A percentile compares a stretch with the other conserved stretches of the same genome.
Evolutionary conservation across 2,797 vertebrate genomes (phyloP).

Genomic region (Melanotaenia nigrans): DNA sequence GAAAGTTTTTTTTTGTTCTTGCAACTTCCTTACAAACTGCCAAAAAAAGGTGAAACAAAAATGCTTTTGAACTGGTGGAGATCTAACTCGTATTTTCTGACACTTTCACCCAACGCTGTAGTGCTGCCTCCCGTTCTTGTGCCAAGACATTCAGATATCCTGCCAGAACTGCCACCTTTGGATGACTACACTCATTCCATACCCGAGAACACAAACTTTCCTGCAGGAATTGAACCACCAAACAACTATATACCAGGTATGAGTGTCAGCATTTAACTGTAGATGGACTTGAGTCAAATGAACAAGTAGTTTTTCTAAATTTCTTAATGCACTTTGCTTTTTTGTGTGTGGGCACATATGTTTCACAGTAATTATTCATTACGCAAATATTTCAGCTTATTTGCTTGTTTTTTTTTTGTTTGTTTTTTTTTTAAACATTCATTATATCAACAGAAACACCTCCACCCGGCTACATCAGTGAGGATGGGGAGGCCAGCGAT

Average conservation of each 20-base stretch:
- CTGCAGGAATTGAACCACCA: conserved; percentile 96
- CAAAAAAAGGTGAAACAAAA: neutral
- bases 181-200: conserved; percentile 99
- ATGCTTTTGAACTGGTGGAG: neutral
- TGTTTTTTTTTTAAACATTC: no score
- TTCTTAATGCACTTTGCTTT: neutral
- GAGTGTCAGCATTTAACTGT: conserved; percentile 3
- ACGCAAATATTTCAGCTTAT: neutral
- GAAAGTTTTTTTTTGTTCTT: neutral
- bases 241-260: conserved; percentile 99
- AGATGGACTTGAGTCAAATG: neutral
- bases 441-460: conserved; percentile 87
- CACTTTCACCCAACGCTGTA: conserved; percentile 54
- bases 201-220: conserved; percentile 99
- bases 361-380: neutral
- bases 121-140: conserved; percentile 98
- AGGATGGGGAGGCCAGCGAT: conserved; percentile 98
- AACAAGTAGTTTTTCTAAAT: neutral
- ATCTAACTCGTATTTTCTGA: conserved; percentile 21
- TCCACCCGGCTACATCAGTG: conserved; percentile 98
- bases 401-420: no score
- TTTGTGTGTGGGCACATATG: neutral
- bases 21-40: neutral
- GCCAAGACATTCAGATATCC: conserved; percentile 97
- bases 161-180: conserved; percentile 94